Percentiles rank a stretch among this genome's conserved stretches.
phyloP scores from a whole-genome alignment of 1,140 invertebrate genomes.

The Scaptomyza graminum region DNA sequence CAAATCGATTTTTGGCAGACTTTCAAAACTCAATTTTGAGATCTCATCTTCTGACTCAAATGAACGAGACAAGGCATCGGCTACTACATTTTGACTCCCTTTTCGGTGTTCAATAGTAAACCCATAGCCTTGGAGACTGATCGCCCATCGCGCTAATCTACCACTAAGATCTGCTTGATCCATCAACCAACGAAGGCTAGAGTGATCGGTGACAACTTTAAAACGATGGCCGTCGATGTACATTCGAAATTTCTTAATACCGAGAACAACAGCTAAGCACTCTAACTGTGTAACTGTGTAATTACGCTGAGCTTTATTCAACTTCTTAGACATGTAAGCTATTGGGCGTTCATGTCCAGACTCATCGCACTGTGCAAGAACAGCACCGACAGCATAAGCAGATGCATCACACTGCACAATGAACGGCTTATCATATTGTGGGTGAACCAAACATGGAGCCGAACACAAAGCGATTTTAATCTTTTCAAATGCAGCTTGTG shows the following conservation, averaged over 20 bases:
- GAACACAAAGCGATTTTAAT: neutral
- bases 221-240: slow-evolving; percentile 24
- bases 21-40: slow-evolving; percentile 4
- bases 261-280: slow-evolving; percentile 11
- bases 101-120: slow-evolving; percentile 76
- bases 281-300: slow-evolving; percentile 2
- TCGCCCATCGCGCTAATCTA: slow-evolving; percentile 67
- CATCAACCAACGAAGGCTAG: slow-evolving; percentile 18
- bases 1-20: neutral
- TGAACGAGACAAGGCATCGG: neutral
- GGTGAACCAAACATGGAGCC: slow-evolving; percentile 72
- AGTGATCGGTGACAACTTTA: slow-evolving; percentile 23
- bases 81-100: slow-evolving; percentile 38
- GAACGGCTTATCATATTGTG: slow-evolving; percentile 76
- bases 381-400: neutral
- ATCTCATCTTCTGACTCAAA: neutral
- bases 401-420: slow-evolving; percentile 77
- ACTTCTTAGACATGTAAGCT: neutral
- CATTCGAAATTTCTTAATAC: slow-evolving; percentile 22
- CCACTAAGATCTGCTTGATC: slow-evolving; percentile 58
- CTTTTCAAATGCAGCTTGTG: slow-evolving; percentile 65
- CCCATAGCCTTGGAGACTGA: slow-evolving; percentile 7
- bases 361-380: neutral
- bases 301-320: neutral
- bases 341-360: neutral